Evolutionary conservation across 2,888 invertebrate genomes (phyloP).

Genomic region (Hypolimnas misippus): DNA sequence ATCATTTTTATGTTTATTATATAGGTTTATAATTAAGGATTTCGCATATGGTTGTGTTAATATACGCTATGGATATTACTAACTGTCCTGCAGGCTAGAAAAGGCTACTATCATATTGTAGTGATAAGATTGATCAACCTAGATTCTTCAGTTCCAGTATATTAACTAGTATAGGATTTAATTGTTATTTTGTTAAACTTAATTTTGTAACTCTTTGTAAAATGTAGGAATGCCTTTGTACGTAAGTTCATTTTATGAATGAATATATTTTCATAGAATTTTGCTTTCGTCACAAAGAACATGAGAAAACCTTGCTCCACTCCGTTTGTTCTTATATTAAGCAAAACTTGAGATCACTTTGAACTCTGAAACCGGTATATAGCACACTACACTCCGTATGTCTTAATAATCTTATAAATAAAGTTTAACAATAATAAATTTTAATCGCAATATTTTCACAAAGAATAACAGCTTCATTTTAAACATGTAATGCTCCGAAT

Average conservation of each 20-base stretch:
- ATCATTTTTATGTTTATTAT: neutral
- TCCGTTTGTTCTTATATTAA: neutral
- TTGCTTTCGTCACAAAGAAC: neutral
- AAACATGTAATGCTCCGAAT: constrained; percentile 11
- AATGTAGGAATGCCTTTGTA: neutral
- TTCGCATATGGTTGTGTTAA: neutral
- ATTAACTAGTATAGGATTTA: too few relatives aligned
- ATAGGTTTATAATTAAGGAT: neutral
- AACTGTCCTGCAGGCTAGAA: too few relatives aligned
- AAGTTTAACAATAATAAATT: neutral
- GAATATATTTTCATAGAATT: neutral
- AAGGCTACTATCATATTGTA: too few relatives aligned
- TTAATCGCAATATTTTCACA: neutral
- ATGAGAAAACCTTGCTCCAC: constrained; percentile 11
- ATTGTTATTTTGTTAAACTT: too few relatives aligned
- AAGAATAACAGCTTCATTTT: constrained; percentile 15
- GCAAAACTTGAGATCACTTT: neutral
- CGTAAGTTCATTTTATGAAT: neutral
- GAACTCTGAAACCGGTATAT: constrained; percentile 1
- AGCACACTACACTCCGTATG: neutral
- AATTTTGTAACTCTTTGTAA: too few relatives aligned
- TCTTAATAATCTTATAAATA: neutral
- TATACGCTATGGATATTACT: neutral
- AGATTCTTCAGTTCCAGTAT: too few relatives aligned
- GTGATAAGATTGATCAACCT: too few relatives aligned